Conservation (phyloP, 2,113 vertebrate species). For the Lathamus discolor region DNA sequence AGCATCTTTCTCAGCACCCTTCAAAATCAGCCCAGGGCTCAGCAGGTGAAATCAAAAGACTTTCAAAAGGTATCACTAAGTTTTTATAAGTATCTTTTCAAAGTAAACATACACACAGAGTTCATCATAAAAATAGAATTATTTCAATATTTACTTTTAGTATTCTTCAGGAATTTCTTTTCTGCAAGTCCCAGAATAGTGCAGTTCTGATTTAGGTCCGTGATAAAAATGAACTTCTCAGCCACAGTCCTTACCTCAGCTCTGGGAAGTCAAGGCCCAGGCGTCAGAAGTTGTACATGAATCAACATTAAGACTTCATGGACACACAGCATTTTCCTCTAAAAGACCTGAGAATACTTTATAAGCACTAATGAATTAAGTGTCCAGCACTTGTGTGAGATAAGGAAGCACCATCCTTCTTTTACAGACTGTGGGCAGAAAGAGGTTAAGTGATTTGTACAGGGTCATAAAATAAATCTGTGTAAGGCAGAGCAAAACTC, state of each 20-base stretch:
- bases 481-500: constrained; percentile 20
- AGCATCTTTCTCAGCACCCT: background rate
- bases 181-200: background rate
- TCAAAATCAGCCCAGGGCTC: background rate
- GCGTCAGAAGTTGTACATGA: background rate
- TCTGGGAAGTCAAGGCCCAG: background rate
- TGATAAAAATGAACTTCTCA: background rate
- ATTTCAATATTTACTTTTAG: background rate
- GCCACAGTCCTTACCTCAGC: background rate
- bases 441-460: constrained; percentile 58
- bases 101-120: background rate
- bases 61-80: background rate
- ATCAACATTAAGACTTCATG: background rate
- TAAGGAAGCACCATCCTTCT: constrained; percentile 27
- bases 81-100: background rate
- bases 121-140: background rate
- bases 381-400: background rate
- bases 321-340: background rate
- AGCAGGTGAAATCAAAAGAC: background rate
- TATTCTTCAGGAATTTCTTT: background rate
- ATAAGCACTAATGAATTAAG: constrained; percentile 58
- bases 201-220: background rate
- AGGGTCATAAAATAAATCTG: constrained; percentile 57
- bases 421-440: background rate
- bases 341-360: background rate